Evolutionary conservation across 2,797 vertebrate species (phyloP), one percentile per base, ranked within the genome.

Genomic region (Benthosema pterotum): DNA sequence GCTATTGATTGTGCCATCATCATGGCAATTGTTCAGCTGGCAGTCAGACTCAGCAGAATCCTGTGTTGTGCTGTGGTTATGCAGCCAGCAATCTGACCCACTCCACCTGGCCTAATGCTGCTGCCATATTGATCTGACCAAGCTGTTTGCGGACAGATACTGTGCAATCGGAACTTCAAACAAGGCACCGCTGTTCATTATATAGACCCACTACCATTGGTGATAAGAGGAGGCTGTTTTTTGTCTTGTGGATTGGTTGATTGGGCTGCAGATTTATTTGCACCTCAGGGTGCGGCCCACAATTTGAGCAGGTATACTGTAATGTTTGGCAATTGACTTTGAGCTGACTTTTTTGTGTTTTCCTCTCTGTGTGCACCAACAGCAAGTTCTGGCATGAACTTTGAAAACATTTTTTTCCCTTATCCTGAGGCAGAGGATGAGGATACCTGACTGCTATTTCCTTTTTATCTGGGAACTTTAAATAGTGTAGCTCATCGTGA

Each of bases 91-190:
- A 71, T 79, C 58, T 22, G 72, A 84, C 47, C 76, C 71, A 67
- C 58, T 75, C 55, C 63, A 67, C 72, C 52, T 42, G 59, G 70
- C 46, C 66, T 73, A 63, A 73, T 65, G 74, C 60, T 38, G 61
- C 25, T 45, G 60, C 69, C 19, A 19, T 58, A 87, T 86, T 5
- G 75, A 87, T 81, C 72, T 57, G 0, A 13, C 60, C 17, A 18
- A 64, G 76, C 71, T 65, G 75, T 78, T 78, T 81, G 76, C 15
- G 25, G 72, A 80, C 71, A 74, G 66, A 78, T 67, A 74, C 65
- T 52, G 62, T 66, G 74, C 71, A 69, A 78, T 66, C 49, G 63
- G 58, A n/a, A 52, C 63, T 65, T 83, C 59, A 59, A 59, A 75
- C 66, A 75, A 71, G 61, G 69, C 58, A 67, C 52, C 18, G 45